These are phyloP conservation scores for Bedellia somnulentella DNA, from an alignment of 2,888 invertebrate genomes.

Conservation along the genomic window DNA sequence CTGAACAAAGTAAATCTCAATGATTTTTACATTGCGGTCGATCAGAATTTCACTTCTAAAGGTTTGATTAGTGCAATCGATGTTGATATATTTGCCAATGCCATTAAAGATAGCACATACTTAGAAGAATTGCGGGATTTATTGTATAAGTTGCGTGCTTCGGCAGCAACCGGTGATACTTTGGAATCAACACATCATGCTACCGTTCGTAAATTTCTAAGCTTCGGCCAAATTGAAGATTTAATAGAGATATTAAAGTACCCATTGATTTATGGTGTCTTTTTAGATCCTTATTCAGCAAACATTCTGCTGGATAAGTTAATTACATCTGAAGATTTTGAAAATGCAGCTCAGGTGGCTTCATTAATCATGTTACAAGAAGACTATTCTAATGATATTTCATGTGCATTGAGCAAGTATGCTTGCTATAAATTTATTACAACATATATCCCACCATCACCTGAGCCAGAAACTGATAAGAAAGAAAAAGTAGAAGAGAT, in stretches of 20 bases:
- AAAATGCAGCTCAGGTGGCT: slow-evolving; percentile 75
- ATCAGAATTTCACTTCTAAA: slow-evolving; percentile 64
- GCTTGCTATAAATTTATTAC: slow-evolving; percentile 74
- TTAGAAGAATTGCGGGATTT: slow-evolving; percentile 74
- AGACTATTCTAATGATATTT: slow-evolving; percentile 73
- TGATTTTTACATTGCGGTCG: slow-evolving; percentile 71
- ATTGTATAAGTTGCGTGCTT: slow-evolving; percentile 70
- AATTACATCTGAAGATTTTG: slow-evolving; percentile 67
- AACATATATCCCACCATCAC: slow-evolving; percentile 17
- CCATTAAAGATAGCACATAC: slow-evolving; percentile 54
- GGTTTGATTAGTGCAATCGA: slow-evolving; percentile 75
- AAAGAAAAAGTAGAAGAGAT: slow-evolving; percentile 60
- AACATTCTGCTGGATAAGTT: slow-evolving; percentile 82
- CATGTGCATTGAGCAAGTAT: slow-evolving; percentile 69
- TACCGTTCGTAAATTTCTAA: slow-evolving; percentile 64
- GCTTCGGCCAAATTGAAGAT: slow-evolving; percentile 59
- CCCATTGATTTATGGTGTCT: slow-evolving; percentile 85
- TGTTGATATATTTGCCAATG: slow-evolving; percentile 80
- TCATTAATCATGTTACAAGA: slow-evolving; percentile 86
- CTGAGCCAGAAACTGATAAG: slow-evolving; percentile 16
- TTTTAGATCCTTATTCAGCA: slow-evolving; percentile 78
- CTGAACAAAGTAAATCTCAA: slow-evolving; percentile 65
- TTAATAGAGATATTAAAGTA: slow-evolving; percentile 76
- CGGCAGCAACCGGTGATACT: slow-evolving; percentile 69
- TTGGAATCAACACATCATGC: slow-evolving; percentile 84